A percentile compares a stretch with the other conserved stretches of the same genome.
Evolutionary conservation across 2,888 invertebrate genomes (phyloP).

Genomic region (Drosophila pseudotakahashii): DNA sequence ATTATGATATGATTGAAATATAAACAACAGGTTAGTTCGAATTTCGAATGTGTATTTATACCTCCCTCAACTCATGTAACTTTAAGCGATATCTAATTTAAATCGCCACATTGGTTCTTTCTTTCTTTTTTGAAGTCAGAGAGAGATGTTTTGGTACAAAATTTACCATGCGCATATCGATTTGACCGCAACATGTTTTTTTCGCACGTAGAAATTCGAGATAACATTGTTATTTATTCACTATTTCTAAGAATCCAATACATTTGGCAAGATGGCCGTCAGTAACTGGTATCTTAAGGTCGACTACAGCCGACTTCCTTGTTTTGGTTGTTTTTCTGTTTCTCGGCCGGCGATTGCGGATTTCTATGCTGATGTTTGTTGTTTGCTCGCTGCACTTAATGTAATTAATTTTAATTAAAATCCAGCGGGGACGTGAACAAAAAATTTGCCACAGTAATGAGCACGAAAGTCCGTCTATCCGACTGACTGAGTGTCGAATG

Average conservation of each 20-base stretch:
- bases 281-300: neutral
- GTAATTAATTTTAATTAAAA: constrained; percentile 84
- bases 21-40: too few relatives aligned
- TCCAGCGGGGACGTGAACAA: constrained; percentile 61
- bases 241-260: neutral
- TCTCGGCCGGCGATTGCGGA: constrained; percentile 53
- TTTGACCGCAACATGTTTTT: too few relatives aligned
- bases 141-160: too few relatives aligned
- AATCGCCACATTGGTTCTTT: too few relatives aligned
- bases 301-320: neutral
- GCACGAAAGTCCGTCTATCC: constrained; percentile 46
- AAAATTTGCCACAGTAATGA: constrained; percentile 71
- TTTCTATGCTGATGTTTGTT: constrained; percentile 49
- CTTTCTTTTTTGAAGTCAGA: too few relatives aligned
- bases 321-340: constrained; percentile 42
- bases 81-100: too few relatives aligned
- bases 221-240: too few relatives aligned
- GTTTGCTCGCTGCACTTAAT: constrained; percentile 80
- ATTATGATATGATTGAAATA: too few relatives aligned
- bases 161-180: too few relatives aligned
- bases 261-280: neutral
- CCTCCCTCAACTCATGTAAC: too few relatives aligned
- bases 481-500: constrained; percentile 53
- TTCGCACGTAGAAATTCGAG: too few relatives aligned
- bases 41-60: too few relatives aligned